phyloP scores from a whole-genome alignment of 2,797 vertebrate species.

The Apogon talboti region DNA sequence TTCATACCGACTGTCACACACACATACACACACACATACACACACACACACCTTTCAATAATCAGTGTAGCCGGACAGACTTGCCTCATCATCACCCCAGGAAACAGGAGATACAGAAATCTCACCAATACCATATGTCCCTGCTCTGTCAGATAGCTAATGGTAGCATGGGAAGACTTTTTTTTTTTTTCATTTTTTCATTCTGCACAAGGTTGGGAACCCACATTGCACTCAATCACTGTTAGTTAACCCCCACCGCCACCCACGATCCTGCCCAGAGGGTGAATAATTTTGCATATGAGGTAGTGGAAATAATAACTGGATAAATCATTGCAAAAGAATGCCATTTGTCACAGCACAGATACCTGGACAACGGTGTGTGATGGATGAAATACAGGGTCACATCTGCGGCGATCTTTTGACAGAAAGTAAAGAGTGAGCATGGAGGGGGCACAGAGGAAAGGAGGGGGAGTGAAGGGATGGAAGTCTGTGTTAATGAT shows the following conservation, averaged over 20 bases:
- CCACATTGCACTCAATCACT: constrained; percentile 66
- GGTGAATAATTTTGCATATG: constrained; percentile 72
- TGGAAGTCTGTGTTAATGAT: constrained; percentile 74
- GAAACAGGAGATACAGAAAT: constrained; percentile 67
- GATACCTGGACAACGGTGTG: constrained; percentile 41
- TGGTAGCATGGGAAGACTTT: constrained; percentile 31
- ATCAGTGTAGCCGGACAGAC: constrained; percentile 18
- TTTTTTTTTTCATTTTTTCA: constrained; percentile 24
- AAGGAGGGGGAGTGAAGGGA: constrained; percentile 27
- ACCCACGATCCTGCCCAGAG: constrained; percentile 42
- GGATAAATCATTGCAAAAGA: constrained; percentile 61
- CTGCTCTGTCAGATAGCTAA: constrained; percentile 51
- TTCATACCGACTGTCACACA: constrained; percentile 61
- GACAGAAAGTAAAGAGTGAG: constrained; percentile 44
- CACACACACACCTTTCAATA: constrained; percentile 17
- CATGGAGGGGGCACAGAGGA: constrained; percentile 26
- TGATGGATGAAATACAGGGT: constrained; percentile 69
- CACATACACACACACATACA: constrained; percentile 1
- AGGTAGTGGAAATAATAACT: constrained; percentile 60
- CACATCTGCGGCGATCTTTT: constrained; percentile 36
- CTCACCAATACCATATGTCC: constrained; percentile 51
- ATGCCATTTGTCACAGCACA: constrained; percentile 59
- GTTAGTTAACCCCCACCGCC: constrained; percentile 52
- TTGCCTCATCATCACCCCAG: constrained; percentile 72
- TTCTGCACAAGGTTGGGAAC: constrained; percentile 53